Conservation (phyloP, 2,113 vertebrate species). For the Tricholaema leucomelas region DNA sequence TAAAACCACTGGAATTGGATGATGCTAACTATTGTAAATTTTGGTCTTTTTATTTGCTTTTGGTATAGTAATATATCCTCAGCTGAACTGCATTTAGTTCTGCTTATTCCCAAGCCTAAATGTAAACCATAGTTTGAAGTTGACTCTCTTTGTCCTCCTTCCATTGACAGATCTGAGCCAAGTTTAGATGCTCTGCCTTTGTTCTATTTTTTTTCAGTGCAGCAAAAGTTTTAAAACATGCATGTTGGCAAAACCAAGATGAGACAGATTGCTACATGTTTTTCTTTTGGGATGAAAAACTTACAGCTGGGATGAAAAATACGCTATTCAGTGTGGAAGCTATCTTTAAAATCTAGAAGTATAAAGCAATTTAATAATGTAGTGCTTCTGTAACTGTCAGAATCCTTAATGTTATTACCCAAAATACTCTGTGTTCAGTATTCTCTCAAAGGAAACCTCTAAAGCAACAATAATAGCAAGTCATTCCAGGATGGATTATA, state of each 20-base stretch:
- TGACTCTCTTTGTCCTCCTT: neutral
- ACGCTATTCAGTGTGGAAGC: neutral
- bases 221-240: neutral
- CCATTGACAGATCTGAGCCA: neutral
- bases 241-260: neutral
- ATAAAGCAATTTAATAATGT: neutral
- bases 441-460: neutral
- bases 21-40: neutral
- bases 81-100: neutral
- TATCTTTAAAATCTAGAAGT: neutral
- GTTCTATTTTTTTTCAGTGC: neutral
- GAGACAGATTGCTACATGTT: neutral
- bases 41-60: neutral
- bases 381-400: neutral
- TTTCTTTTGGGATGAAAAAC: neutral
- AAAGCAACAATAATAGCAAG: neutral
- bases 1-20: neutral
- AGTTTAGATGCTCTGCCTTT: neutral
- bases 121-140: neutral
- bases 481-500: neutral
- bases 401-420: neutral
- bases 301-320: neutral
- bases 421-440: neutral
- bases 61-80: neutral
- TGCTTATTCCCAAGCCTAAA: neutral